Percentiles rank a stretch among this genome's conserved stretches.
Evolutionary conservation across 2,888 invertebrate species (phyloP).

Genomic region (Seira ritae): DNA sequence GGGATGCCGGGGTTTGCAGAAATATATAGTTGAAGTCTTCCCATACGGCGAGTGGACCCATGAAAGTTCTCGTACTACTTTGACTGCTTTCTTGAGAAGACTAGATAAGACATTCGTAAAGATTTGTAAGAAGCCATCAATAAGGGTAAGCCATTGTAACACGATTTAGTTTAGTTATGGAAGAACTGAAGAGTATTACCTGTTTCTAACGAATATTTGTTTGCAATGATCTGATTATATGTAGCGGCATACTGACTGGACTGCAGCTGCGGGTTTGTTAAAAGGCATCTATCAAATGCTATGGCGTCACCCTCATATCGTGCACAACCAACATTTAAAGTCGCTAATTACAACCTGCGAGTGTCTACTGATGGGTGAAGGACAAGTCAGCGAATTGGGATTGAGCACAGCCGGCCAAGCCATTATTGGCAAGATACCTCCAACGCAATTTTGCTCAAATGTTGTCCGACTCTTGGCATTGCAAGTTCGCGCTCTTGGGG

Average conservation of each 20-base stretch:
- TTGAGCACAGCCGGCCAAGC: slow-evolving; percentile 87
- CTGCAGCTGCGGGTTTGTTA: slow-evolving; percentile 94
- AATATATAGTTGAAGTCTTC: slow-evolving; percentile 93
- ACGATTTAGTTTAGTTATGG: slow-evolving; percentile 20
- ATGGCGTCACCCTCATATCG: slow-evolving; percentile 94
- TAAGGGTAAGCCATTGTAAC: slow-evolving; percentile 80
- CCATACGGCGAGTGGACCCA: slow-evolving; percentile 98
- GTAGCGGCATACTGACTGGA: slow-evolving; percentile 97
- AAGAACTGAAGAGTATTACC: slow-evolving; percentile 18
- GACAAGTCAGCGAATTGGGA: slow-evolving; percentile 79
- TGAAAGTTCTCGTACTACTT: slow-evolving; percentile 91
- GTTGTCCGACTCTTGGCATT: slow-evolving; percentile 96
- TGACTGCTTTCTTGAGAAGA: slow-evolving; percentile 92
- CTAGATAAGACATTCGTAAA: slow-evolving; percentile 98
- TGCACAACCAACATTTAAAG: slow-evolving; percentile 95
- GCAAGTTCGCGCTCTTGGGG: slow-evolving; percentile 95
- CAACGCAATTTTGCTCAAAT: slow-evolving; percentile 95
- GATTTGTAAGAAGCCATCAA: slow-evolving; percentile 96
- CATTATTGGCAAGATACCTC: slow-evolving; percentile 93
- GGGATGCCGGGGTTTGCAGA: slow-evolving; percentile 94
- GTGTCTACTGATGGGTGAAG: slow-evolving; percentile 88
- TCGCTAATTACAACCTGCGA: slow-evolving; percentile 89
- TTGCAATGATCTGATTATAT: slow-evolving; percentile 53
- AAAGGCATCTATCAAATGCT: slow-evolving; percentile 97
- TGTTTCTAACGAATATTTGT: slow-evolving; percentile 28